A percentile compares a stretch with the other conserved stretches of the same genome.
These are phyloP conservation scores for Dicycla oo DNA, from an alignment of 2,888 invertebrate genomes.

Conservation along the genomic window DNA sequence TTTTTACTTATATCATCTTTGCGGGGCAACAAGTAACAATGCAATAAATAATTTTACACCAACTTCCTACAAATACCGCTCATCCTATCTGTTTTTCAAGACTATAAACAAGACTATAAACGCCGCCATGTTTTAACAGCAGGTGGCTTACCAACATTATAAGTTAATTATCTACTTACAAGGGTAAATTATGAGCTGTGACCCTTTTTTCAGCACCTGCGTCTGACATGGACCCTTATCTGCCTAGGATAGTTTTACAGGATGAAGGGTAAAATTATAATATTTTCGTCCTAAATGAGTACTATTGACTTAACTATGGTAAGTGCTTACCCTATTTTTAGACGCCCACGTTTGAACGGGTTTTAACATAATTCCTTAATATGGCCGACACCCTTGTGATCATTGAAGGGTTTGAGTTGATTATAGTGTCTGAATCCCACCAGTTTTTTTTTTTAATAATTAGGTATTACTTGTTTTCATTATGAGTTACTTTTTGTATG, in stretches of 20 bases:
- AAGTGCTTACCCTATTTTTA: constrained; percentile 37
- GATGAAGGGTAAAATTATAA: constrained; percentile 1
- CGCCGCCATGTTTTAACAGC: constrained; percentile 22
- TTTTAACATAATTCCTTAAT: constrained; percentile 18
- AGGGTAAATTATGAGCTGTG: constrained; percentile 42
- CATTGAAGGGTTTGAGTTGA: constrained; percentile 14
- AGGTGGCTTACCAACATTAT: constrained; percentile 21
- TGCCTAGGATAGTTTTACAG: constrained; percentile 31
- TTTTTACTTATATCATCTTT: too few species aligned
- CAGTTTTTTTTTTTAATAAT: background rate
- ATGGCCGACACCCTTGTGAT: constrained; percentile 9
- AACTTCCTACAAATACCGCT: background rate
- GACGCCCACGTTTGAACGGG: constrained; percentile 31
- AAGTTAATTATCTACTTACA: constrained; percentile 35
- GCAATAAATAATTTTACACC: constrained; percentile 1
- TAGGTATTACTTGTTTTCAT: background rate
- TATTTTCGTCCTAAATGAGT: constrained; percentile 29
- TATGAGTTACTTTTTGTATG: background rate
- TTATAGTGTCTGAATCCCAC: background rate
- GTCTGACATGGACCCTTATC: constrained; percentile 22
- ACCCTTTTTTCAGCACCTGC: constrained; percentile 59
- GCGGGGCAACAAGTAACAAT: background rate
- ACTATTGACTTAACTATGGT: constrained; percentile 29
- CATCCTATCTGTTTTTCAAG: background rate
- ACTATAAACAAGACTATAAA: constrained; percentile 13